Evolutionary conservation across 1,140 invertebrate genomes (phyloP).

Genomic region (Drosophila subobscura): DNA sequence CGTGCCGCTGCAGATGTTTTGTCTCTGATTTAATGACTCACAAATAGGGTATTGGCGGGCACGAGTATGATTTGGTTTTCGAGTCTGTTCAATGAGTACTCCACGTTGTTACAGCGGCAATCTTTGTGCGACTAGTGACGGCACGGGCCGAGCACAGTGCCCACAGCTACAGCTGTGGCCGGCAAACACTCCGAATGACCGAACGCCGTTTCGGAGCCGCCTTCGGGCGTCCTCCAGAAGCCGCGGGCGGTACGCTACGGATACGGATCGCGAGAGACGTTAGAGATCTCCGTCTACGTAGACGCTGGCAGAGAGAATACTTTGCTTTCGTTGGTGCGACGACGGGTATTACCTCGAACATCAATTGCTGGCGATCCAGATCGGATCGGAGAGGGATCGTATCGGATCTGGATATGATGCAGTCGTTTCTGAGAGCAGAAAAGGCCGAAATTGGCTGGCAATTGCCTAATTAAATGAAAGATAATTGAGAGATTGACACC

Average conservation of each 20-base stretch:
- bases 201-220: conserved; percentile 6
- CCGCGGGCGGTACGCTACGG: neutral
- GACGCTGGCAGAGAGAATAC: no score
- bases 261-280: conserved; percentile 11
- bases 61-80: conserved; percentile 7
- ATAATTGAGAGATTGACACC: conserved; percentile 69
- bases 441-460: conserved; percentile 43
- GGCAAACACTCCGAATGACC: conserved; percentile 56
- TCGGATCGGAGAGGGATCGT: conserved; percentile 21
- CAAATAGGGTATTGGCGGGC: conserved; percentile 14
- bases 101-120: conserved; percentile 76
- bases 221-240: conserved; percentile 6
- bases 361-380: conserved; percentile 58
- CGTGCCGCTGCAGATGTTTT: conserved; percentile 62
- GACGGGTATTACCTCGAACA: conserved; percentile 63
- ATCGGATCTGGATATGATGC: no score
- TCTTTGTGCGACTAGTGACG: conserved; percentile 66
- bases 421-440: conserved; percentile 16
- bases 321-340: conserved; percentile 9
- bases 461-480: conserved; percentile 70
- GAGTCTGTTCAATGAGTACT: conserved; percentile 20
- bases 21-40: conserved; percentile 39
- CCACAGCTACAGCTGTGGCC: conserved; percentile 19
- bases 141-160: conserved; percentile 26
- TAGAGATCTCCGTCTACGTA: no score